Percentiles rank a stretch among this genome's conserved stretches.
These are phyloP conservation scores for Cranoglanis bouderius DNA, from an alignment of 2,113 vertebrate species.

Conservation along the genomic window DNA sequence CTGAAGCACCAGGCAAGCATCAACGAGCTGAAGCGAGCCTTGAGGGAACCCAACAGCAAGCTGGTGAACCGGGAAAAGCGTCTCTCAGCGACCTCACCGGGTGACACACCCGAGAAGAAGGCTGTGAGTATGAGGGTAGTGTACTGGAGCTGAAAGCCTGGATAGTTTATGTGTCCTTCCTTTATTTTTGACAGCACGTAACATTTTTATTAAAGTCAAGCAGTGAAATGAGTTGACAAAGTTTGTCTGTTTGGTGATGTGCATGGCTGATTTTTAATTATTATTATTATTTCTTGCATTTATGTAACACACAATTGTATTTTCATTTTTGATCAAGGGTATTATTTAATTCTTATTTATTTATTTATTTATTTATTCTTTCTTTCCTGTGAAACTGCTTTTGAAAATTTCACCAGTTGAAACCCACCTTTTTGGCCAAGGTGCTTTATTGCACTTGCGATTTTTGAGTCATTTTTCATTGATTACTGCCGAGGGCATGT, in stretches of 20 bases:
- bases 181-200: neutral
- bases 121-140: conserved; percentile 67
- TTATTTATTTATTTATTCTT: neutral
- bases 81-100: conserved; percentile 82
- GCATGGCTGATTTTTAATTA: neutral
- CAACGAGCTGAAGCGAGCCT: conserved; percentile 93
- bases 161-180: neutral
- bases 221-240: neutral
- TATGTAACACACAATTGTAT: neutral
- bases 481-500: neutral
- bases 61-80: conserved; percentile 86
- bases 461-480: conserved; percentile 16
- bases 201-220: neutral
- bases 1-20: conserved; percentile 99
- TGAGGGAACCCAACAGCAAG: conserved; percentile 96
- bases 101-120: conserved; percentile 86
- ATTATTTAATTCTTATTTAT: neutral
- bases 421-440: neutral
- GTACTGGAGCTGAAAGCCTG: conserved; percentile 4
- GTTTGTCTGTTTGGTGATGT: neutral
- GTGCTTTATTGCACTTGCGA: neutral
- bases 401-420: neutral
- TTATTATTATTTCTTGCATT: neutral
- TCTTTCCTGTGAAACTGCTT: neutral
- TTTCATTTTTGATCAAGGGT: neutral